Evolutionary conservation across 2,888 invertebrate genomes (phyloP).

Genomic region (Halictus quadricinctus): DNA sequence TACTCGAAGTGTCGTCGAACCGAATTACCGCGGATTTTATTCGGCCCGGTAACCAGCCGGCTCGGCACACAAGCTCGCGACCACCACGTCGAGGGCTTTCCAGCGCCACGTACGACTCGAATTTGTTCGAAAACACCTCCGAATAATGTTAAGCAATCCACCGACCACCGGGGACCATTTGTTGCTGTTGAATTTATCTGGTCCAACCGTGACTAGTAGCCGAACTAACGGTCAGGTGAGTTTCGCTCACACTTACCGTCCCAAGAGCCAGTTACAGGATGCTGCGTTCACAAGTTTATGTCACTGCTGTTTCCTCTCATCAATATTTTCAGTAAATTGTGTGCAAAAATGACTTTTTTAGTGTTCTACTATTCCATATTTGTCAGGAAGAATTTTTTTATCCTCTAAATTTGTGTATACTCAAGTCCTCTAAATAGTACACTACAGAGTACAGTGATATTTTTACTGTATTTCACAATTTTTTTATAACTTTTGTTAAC

Average conservation of each 20-base stretch:
- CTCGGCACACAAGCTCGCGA: background rate
- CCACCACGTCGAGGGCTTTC: background rate
- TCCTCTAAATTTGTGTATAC: no score
- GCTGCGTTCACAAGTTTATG: background rate
- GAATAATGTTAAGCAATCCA: conserved; percentile 3
- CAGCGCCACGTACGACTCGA: background rate
- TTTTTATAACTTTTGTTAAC: no score
- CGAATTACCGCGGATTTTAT: conserved; percentile 9
- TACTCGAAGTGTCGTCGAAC: conserved; percentile 58
- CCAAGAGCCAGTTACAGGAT: background rate
- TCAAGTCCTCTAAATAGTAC: no score
- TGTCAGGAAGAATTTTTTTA: background rate
- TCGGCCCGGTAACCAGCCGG: background rate
- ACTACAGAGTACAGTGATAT: no score
- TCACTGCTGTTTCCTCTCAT: background rate
- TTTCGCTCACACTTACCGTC: background rate
- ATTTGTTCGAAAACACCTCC: background rate
- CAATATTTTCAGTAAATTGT: background rate
- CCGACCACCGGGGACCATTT: background rate
- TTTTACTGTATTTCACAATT: no score
- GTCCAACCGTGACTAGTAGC: background rate
- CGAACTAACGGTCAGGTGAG: background rate
- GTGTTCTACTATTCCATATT: background rate
- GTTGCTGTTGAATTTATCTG: background rate
- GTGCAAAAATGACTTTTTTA: background rate